These are phyloP conservation scores for Drosophila prosaltans DNA, from an alignment of 1,140 invertebrate genomes.

Conservation along the genomic window DNA sequence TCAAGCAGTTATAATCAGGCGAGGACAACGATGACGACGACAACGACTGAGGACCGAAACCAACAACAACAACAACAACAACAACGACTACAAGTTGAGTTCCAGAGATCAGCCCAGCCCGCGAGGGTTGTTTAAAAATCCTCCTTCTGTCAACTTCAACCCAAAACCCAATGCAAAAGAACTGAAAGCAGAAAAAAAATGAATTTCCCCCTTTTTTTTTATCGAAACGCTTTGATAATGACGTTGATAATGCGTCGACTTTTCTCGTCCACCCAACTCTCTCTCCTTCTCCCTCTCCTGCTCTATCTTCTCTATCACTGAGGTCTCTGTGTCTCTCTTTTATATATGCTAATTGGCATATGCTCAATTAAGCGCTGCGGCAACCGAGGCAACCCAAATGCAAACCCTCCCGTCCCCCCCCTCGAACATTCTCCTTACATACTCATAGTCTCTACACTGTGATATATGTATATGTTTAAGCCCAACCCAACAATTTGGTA, in stretches of 20 bases:
- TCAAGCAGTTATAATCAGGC: slow-evolving; percentile 65
- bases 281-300: background rate
- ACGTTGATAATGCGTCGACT: slow-evolving; percentile 38
- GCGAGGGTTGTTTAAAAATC: slow-evolving; percentile 48
- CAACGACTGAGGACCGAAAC: slow-evolving; percentile 18
- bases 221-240: slow-evolving; percentile 39
- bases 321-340: background rate
- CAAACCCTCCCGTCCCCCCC: background rate
- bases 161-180: background rate
- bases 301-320: background rate
- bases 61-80: background rate
- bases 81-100: background rate
- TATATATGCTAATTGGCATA: slow-evolving; percentile 76
- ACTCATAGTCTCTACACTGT: background rate
- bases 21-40: slow-evolving; percentile 22
- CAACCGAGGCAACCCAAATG: slow-evolving; percentile 58
- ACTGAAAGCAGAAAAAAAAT: background rate
- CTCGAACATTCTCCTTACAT: no score
- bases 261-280: background rate
- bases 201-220: background rate
- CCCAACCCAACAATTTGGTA: background rate
- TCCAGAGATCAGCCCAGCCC: slow-evolving; percentile 45
- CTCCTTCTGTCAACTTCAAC: slow-evolving; percentile 12
- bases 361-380: slow-evolving; percentile 72
- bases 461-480: background rate